Evolutionary conservation across 2,888 invertebrate species (phyloP), one percentile per base, ranked within the genome.

Genomic region (Notodonta ziczac): DNA sequence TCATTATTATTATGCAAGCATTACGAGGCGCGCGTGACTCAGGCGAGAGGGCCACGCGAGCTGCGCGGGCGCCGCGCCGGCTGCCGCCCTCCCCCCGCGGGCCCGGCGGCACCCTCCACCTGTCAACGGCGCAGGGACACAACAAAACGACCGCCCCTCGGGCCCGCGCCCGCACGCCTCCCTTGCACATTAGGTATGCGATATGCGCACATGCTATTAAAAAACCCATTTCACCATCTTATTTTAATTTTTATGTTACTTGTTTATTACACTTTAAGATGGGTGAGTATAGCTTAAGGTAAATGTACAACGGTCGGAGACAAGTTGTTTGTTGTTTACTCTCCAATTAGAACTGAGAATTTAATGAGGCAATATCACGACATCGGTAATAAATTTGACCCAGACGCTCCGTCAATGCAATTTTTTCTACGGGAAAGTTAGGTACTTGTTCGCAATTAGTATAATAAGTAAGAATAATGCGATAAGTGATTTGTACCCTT

Each of bases 1-100:
- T 93, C 93, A 93, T 93, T 93, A 93, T 93, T 93, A 93, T 93
- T 93, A 93, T 93, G 93, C 93, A 93, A 93, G 93, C 93, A 93
- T 93, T 93, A 93, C 92, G 88, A 89, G 90, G 89, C 91, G 93
- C 91, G 91, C 93, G 93, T 93, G 93, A 93, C 90, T 93, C 91
- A 86, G 87, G 89, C 91, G 90, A 89, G 91, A 90, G 89, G 89
- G 90, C 90, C 91, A 91, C 93, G 93, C 92, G 91, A 91, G 90
- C 74, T 82, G 88, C 89, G 89, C 91, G 90, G 90, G 90, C 90
- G 89, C 89, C 86, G 83, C 76, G 76, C 80, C 74, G 78, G 72
- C 77, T 77, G 72, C 72, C 74, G 65, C 81, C 76, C 79, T 77
- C 76, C 72, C 80, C 71, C 70, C 81, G 72, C 81, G 64, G 67